Evolutionary conservation across 2,113 vertebrate species (phyloP).

Genomic region (Pseudopodoces humilis): DNA sequence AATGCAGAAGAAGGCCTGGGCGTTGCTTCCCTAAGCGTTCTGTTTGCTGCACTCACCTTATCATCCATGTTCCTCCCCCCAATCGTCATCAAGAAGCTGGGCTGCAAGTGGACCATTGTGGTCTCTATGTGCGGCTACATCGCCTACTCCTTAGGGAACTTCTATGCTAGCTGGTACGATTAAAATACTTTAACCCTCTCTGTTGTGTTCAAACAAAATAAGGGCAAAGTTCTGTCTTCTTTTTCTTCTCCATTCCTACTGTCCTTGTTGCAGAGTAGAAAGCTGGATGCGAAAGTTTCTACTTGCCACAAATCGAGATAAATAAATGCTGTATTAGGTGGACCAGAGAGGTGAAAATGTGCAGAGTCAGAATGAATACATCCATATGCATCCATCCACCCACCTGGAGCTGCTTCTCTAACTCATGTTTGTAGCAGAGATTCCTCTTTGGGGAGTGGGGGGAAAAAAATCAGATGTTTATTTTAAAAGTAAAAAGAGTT

Average conservation of each 20-base stretch:
- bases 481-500: not conserved
- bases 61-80: constrained; percentile 94
- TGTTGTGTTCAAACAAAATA: not conserved
- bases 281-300: not conserved
- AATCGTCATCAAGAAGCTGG: constrained; percentile 87
- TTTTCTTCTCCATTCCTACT: not conserved
- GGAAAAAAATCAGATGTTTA: not conserved
- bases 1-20: constrained; percentile 88
- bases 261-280: not conserved
- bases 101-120: constrained; percentile 95
- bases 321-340: not conserved
- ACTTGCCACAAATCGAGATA: not conserved
- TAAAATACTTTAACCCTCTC: not conserved
- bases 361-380: not conserved
- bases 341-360: not conserved
- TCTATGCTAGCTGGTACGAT: constrained; percentile 88
- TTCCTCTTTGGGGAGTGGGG: not conserved
- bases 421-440: not conserved
- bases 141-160: constrained; percentile 89
- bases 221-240: not conserved
- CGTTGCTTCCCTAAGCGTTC: constrained; percentile 85
- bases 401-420: not conserved
- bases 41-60: constrained; percentile 87
- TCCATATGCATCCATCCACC: not conserved
- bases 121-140: constrained; percentile 91